Base-by-base conservation (phyloP, 2,113 vertebrate genomes). In the Indri indri region DNA sequence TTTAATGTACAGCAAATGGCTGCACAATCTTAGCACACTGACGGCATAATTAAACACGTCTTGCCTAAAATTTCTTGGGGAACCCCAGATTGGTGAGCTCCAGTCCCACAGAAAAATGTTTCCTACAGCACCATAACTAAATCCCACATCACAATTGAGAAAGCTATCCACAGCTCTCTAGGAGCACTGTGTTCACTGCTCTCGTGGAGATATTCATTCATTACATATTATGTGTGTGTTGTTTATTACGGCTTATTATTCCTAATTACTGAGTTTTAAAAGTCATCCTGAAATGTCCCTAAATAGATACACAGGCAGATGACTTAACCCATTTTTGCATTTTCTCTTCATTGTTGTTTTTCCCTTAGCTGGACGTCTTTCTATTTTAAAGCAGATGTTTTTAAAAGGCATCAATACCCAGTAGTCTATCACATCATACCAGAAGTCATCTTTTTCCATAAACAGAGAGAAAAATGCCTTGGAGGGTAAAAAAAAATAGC, bases 401-500 rank as follows among this genome's bases (percentile, higher is more conserved):
- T 84, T 27, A 5, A 17, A 74, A 95, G 47, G 40, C 0, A 30
- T 71, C 40, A 84, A n/a, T 91, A 93, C 20, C 25, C 40, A 87
- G 13, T 63, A 23, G 37, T 77, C 12, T 88, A 54, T 66, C 34
- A 52, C 8, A n/a, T 18, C 52, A 79, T 23, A 89, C 91, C 54
- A 92, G 57, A 94, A 94, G 42, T 88, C 47, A 40, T 79, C 40
- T 52, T 61, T 42, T 95, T 76, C 34, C 42, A 47, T 23, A 91
- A 88, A 88, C 40, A 95, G 45, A 92, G 37, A 96, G 0, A 1
- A 91, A 87, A 97, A 94, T 45, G 17, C 23, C 40, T 59, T n/a
- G 2, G 70, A 89, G 93, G 71, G 18, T 96, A 30, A 57, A 97
- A 97, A 91, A 42, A 20, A 52, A 20, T n/a, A 80, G 71, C 54